Evolutionary conservation across 2,888 invertebrate species (phyloP).

Genomic region (Conomelus anceps): DNA sequence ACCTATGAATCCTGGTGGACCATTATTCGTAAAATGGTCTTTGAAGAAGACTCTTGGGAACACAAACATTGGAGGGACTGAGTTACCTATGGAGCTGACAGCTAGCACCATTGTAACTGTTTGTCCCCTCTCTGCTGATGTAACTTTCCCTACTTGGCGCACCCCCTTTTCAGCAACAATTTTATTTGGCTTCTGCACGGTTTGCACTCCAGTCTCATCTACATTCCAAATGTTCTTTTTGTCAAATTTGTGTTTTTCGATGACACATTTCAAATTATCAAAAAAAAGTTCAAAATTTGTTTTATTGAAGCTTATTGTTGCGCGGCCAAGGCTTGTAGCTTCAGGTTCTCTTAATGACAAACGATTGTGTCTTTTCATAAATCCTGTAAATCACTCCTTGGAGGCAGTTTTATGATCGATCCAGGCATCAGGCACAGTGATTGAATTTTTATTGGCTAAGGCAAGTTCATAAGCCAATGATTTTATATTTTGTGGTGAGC

Average conservation of each 20-base stretch:
- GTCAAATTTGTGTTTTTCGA: background rate
- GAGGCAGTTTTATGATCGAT: background rate
- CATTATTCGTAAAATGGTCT: background rate
- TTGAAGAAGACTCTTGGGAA: background rate
- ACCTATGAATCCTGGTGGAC: background rate
- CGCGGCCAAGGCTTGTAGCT: background rate
- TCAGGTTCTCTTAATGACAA: background rate
- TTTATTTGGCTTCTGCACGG: background rate
- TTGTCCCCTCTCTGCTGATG: background rate
- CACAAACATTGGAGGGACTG: background rate
- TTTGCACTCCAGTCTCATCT: background rate
- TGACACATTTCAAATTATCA: background rate
- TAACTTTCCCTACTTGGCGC: background rate
- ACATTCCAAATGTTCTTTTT: background rate
- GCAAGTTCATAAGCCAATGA: background rate
- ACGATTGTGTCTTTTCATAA: background rate
- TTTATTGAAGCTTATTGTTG: background rate
- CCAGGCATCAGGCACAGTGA: background rate
- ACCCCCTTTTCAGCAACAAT: background rate
- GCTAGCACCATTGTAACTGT: background rate
- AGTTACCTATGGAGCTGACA: background rate
- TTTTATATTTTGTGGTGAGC: background rate
- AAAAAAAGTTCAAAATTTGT: background rate
- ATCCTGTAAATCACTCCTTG: background rate
- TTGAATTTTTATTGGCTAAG: background rate